Evolutionary conservation across 1,140 invertebrate genomes (phyloP).

Genomic region (Kradibia gibbosae): DNA sequence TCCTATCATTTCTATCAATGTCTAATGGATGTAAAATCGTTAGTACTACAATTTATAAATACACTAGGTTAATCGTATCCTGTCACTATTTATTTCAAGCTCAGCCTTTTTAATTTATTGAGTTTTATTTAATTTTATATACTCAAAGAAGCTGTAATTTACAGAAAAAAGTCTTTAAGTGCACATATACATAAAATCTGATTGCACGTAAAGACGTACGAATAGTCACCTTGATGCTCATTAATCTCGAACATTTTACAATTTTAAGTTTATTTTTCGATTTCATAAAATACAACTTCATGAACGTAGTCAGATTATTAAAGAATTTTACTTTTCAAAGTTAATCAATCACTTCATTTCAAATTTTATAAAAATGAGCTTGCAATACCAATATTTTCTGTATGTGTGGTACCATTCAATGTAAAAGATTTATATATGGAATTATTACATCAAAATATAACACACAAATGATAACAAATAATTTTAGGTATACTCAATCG

Average conservation of each 20-base stretch:
- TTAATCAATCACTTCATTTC: no score
- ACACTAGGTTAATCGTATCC: background rate
- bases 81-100: no score
- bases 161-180: background rate
- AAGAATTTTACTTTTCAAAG: no score
- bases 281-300: background rate
- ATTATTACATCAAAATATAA: no score
- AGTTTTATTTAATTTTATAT: background rate
- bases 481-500: no score
- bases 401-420: no score
- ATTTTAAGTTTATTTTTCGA: background rate
- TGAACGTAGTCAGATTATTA: no score
- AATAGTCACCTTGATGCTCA: background rate
- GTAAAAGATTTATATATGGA: no score
- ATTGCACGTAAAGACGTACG: background rate
- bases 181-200: background rate
- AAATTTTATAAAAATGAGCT: no score
- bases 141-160: background rate
- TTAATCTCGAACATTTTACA: background rate
- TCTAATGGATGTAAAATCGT: background rate
- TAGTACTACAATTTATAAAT: background rate
- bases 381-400: no score
- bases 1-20: background rate
- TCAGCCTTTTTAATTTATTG: background rate
- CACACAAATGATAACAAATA: no score